Conservation (phyloP, 2,888 invertebrate species). For the Lottia scabra region DNA sequence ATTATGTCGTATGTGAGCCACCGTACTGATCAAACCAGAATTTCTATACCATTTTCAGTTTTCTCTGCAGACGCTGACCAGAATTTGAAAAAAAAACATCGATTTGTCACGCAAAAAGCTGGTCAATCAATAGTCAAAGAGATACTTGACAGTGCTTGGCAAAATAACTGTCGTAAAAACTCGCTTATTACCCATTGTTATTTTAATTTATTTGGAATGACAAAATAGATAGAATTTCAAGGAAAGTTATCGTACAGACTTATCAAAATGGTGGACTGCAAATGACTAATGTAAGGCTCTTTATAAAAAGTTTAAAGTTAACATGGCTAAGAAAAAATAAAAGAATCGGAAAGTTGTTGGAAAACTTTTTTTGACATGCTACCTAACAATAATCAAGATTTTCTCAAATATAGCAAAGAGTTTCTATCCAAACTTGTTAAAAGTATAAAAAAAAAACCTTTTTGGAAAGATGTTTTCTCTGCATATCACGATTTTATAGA, state of each 20-base stretch:
- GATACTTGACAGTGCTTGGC: slow-evolving; percentile 12
- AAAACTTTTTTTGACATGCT: neutral
- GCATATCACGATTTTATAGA: neutral
- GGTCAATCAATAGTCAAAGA: slow-evolving; percentile 6
- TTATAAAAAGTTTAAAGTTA: slow-evolving; percentile 14
- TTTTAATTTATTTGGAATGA: slow-evolving; percentile 12
- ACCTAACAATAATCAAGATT: no score
- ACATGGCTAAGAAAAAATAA: slow-evolving; percentile 17
- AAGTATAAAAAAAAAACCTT: neutral
- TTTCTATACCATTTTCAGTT: no score
- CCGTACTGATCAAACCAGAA: no score
- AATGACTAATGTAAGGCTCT: slow-evolving; percentile 9
- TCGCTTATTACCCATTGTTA: slow-evolving; percentile 3
- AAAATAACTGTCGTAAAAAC: slow-evolving; percentile 19
- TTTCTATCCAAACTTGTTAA: no score
- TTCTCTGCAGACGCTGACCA: no score
- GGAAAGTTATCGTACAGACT: slow-evolving; percentile 9
- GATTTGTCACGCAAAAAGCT: no score
- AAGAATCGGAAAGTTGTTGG: neutral
- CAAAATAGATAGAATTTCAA: slow-evolving; percentile 14
- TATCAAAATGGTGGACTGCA: slow-evolving; percentile 14
- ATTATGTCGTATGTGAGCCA: no score
- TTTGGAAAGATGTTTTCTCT: neutral
- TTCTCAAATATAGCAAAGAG: no score
- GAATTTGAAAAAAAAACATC: no score